Base-by-base conservation (phyloP, 2,113 vertebrate genomes). In the Gambusia affinis region DNA sequence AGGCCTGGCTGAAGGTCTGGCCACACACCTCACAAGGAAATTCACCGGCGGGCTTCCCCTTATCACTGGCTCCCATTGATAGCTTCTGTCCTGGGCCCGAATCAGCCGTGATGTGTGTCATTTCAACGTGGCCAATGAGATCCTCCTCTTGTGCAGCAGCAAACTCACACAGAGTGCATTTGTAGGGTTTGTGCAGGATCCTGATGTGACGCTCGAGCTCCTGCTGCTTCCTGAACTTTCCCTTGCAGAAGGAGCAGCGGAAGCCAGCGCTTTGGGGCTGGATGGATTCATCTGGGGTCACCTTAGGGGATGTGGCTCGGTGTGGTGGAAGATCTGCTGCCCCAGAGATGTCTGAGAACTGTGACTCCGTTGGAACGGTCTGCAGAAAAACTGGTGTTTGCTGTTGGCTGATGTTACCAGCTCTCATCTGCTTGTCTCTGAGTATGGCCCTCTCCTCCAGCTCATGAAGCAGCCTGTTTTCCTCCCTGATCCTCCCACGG, bases 151-250 rank as follows among this genome's bases (percentile, higher is more conserved):
- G 98, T 0, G 98, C 97, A 33, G 98, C 96, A 0, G 98, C 98
- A 12, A 99, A 99, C 84, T 99, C 97, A 7, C 98, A 99, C 83
- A 99, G 92, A 12, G 98, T 99, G 86, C 98, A 99, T 92, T 99
- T 99, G 90, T 99, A 99, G 87, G 98, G 98, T 85, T 99, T 99
- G 92, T 99, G 98, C 28, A 99, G 94, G 85, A 99, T 99, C 88
- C 98, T 92, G 87, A 99, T 99, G 91, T 99, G 98, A 47, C 98
- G 95, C 44, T 99, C 98, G 4, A 98, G 93, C 90, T 99, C 98
- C 83, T 99, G 97, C 8, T 97, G 95, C 90, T 99, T 99, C 92
- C 98, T 96, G 89, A 99, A 99, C 91, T 99, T 99, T 75, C 98
- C 98, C 91, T 99, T 99, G 90, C 98, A 99, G 91, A 99, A 99